Conservation (phyloP, 2,888 invertebrate species). For the Branchipolynoe longqiensis region DNA sequence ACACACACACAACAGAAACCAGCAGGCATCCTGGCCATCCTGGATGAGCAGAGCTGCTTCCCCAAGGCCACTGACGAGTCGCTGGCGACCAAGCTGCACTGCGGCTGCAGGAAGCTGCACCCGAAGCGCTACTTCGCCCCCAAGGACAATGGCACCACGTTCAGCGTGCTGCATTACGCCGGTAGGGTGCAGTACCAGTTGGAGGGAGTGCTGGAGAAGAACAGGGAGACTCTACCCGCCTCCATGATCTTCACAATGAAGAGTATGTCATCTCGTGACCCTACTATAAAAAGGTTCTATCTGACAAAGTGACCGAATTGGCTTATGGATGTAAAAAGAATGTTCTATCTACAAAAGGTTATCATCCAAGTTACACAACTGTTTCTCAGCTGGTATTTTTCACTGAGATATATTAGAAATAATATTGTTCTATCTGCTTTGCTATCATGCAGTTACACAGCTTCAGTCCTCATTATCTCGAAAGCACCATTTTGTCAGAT, state of each 20-base stretch:
- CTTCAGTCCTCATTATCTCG: too few relatives aligned
- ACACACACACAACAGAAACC: too few relatives aligned
- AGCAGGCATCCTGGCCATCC: constrained; percentile 74
- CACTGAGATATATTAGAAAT: too few relatives aligned
- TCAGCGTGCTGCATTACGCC: constrained; percentile 77
- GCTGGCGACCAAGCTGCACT: constrained; percentile 74
- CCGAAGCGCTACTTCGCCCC: constrained; percentile 68
- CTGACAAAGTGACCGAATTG: too few relatives aligned
- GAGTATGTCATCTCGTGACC: constrained; percentile 60
- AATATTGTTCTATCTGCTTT: too few relatives aligned
- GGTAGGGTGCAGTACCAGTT: constrained; percentile 74
- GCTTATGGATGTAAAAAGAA: too few relatives aligned
- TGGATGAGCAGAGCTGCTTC: constrained; percentile 79
- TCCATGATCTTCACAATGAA: constrained; percentile 74
- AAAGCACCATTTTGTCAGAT: too few relatives aligned
- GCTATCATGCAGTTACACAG: too few relatives aligned
- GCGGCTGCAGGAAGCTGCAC: constrained; percentile 48
- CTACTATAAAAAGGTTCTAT: too few relatives aligned
- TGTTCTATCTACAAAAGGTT: too few relatives aligned
- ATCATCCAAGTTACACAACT: too few relatives aligned
- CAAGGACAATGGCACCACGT: constrained; percentile 71
- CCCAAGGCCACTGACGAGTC: constrained; percentile 77
- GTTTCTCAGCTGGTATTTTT: too few relatives aligned
- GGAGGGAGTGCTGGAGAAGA: constrained; percentile 75
- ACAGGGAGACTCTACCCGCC: constrained; percentile 74